A percentile compares a stretch with the other conserved stretches of the same genome.
Evolutionary conservation across 2,797 vertebrate genomes (phyloP).

Genomic region (Platyrinchus mystaceus): DNA sequence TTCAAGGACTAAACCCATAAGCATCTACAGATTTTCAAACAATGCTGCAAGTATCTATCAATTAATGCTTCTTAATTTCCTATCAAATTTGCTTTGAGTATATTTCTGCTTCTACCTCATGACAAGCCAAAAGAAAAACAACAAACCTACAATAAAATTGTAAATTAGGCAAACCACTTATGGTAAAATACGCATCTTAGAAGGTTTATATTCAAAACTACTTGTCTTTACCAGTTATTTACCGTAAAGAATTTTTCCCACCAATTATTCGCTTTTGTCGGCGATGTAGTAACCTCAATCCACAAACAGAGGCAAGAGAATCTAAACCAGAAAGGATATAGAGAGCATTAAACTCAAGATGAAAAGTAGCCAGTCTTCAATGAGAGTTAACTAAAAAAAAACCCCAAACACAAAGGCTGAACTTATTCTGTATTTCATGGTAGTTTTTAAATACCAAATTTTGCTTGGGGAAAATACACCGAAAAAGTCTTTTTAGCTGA

Average conservation of each 20-base stretch:
- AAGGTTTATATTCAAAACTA: background rate
- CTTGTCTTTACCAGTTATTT: slow-evolving; percentile 30
- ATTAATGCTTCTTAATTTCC: background rate
- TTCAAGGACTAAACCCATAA: background rate
- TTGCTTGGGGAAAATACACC: background rate
- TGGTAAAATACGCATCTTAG: background rate
- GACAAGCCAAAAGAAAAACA: background rate
- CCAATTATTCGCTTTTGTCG: slow-evolving; percentile 96
- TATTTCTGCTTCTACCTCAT: background rate
- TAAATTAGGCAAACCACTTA: background rate
- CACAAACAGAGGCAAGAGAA: slow-evolving; percentile 83
- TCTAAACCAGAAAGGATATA: slow-evolving; percentile 76
- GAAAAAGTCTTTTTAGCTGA: background rate
- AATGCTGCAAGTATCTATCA: background rate
- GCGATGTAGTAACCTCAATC: slow-evolving; percentile 85
- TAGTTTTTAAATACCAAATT: background rate
- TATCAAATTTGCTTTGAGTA: background rate
- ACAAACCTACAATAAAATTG: background rate
- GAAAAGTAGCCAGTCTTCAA: background rate
- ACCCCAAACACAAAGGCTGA: background rate
- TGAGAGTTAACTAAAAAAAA: background rate
- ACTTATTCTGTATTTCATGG: background rate
- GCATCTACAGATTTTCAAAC: background rate
- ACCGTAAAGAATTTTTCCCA: slow-evolving; percentile 96
- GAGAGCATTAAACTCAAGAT: background rate